Conservation (phyloP, 2,113 vertebrate genomes). For the Cyprinus carpio region DNA sequence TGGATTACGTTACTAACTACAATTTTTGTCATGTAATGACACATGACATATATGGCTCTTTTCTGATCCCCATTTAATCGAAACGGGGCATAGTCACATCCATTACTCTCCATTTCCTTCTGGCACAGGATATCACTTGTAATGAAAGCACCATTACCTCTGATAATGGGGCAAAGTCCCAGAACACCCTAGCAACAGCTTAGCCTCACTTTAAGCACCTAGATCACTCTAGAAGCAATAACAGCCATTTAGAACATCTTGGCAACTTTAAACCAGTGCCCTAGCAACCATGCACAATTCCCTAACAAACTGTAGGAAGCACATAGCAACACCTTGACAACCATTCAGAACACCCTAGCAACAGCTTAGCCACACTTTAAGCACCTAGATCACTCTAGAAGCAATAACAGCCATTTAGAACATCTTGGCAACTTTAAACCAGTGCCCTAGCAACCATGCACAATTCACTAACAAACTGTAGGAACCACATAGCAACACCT, state of each 20-base stretch:
- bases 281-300: not conserved
- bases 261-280: not conserved
- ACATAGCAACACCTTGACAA: not conserved
- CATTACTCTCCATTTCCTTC: slow-evolving; percentile 47
- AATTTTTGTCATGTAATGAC: no score
- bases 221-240: not conserved
- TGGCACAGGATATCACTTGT: slow-evolving; percentile 40
- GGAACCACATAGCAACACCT: not conserved
- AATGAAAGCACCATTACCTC: slow-evolving; percentile 57
- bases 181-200: not conserved
- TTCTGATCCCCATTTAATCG: slow-evolving; percentile 21
- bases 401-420: not conserved
- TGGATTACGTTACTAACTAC: not conserved
- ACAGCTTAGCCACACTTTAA: not conserved
- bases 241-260: not conserved
- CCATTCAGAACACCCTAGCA: not conserved
- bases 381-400: not conserved
- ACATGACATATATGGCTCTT: slow-evolving; percentile 31
- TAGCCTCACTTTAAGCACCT: not conserved
- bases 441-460: not conserved
- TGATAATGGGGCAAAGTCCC: slow-evolving; percentile 30
- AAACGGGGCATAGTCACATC: slow-evolving; percentile 18
- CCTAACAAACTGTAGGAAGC: not conserved
- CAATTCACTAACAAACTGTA: not conserved
- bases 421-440: not conserved